Evolutionary conservation across 2,113 vertebrate genomes (phyloP).

Genomic region (Odocoileus virginianus): DNA sequence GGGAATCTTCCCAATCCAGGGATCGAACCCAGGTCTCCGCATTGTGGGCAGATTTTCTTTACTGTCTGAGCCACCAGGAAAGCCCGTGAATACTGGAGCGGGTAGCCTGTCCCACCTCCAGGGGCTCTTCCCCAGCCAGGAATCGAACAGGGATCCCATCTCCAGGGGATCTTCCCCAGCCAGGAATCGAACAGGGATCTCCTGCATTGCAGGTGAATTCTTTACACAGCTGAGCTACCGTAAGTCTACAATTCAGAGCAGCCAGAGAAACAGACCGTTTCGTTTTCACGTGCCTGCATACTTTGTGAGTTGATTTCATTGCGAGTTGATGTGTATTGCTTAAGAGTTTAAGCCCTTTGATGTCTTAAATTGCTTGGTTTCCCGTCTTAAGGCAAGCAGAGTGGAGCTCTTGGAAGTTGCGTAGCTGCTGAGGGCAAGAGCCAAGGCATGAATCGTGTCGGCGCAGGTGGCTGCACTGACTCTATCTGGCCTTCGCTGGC

Average conservation of each 20-base stretch:
- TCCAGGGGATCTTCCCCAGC: neutral
- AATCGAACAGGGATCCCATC: neutral
- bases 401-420: neutral
- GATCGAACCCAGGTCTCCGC: neutral
- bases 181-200: neutral
- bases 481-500: neutral
- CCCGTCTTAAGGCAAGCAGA: neutral
- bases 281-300: neutral
- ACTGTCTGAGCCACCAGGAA: neutral
- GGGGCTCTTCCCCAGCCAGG: neutral
- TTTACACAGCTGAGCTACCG: neutral
- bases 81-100: neutral
- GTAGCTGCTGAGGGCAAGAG: neutral
- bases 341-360: neutral
- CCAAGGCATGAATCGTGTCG: neutral
- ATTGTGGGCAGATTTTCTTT: neutral
- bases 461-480: neutral
- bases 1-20: neutral
- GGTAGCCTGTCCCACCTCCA: neutral
- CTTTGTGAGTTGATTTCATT: neutral
- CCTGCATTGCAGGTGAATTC: neutral
- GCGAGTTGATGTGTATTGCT: neutral
- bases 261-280: neutral
- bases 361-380: neutral
- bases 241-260: neutral